phyloP scores from a whole-genome alignment of 2,113 vertebrate genomes.

The Climacteris rufus region DNA sequence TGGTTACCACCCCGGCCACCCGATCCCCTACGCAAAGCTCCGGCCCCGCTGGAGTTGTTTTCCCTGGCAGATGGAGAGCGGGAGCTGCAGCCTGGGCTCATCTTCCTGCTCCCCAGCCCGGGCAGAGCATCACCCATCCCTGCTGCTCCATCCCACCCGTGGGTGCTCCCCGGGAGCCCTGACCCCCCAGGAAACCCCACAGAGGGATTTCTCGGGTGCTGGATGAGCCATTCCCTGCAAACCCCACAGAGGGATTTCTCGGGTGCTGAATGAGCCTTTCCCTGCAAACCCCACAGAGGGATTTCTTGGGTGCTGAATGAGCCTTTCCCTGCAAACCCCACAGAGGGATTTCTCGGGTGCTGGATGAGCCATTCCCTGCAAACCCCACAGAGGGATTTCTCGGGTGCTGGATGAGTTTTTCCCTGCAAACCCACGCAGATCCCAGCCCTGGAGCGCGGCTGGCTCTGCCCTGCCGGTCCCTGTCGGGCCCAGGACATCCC shows the following conservation, averaged over 20 bases:
- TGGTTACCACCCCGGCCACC: neutral
- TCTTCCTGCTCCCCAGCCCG: rapidly evolving
- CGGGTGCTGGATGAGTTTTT: neutral
- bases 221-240: neutral
- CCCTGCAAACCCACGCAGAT: neutral
- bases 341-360: rapidly evolving
- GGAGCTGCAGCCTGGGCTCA: neutral
- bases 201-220: rapidly evolving
- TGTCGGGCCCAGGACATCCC: neutral
- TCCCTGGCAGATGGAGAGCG: neutral
- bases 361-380: neutral
- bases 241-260: rapidly evolving
- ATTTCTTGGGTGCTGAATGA: rapidly evolving
- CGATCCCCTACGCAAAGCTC: neutral
- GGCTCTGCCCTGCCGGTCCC: rapidly evolving
- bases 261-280: neutral
- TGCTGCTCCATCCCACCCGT: neutral
- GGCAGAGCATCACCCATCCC: neutral
- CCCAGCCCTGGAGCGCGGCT: rapidly evolving
- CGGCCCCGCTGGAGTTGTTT: neutral
- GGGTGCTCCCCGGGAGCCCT: neutral
- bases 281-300: rapidly evolving
- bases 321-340: neutral
- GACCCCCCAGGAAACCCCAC: neutral
- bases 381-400: rapidly evolving